Base-by-base conservation (phyloP, 2,797 vertebrate genomes). In the Coregonus ussuriensis region DNA sequence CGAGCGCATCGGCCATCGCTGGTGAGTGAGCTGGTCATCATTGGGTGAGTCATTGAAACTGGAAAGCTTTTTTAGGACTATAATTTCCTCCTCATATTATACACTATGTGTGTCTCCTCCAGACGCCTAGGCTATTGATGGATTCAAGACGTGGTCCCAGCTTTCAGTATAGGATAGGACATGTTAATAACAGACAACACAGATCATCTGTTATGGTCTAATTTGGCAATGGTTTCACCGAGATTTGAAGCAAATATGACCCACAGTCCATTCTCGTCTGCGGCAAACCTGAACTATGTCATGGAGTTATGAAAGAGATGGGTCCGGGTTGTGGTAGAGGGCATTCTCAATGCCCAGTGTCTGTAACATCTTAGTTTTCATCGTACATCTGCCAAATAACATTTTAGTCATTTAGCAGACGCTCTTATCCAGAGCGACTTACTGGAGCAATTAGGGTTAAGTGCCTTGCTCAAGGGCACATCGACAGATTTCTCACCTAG, bases 251-350 rank as follows among this genome's bases (percentile, higher is more conserved):
- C 96, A 33, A 95, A 97, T 77, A 98, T 94, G 33, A 98, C 91
- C 97, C 97, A 98, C 35, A 98, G 90, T 1, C 94, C 96, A n/a
- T 94, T 95, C 88, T 97, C 96, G 82, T 98, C 97, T 73, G 93
- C 94, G 3, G 96, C 94, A 63, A 97, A 72, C 51, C 95, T 97
- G 91, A 97, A 98, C 83, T 98, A 98, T 0, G 97, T 97, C 93
- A 98, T 98, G n/a, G 97, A 96, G 84, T 96, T 96, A 13, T 79
- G 85, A 75, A 97, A 97, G 77, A 97, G 96, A 85, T 98, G 98
- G 77, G 89, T 94, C 74, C 25, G 95, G 91, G 69, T 93, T 91
- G 0, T 93, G 89, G 88, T 95, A 93, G 47, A 95, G 92, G 80
- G 96, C 93, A 11, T 95, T 91, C 66, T 91, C 79, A 51, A 98